Base-by-base conservation (phyloP, 2,888 invertebrate species). In the Drosophila nigricruria region DNA sequence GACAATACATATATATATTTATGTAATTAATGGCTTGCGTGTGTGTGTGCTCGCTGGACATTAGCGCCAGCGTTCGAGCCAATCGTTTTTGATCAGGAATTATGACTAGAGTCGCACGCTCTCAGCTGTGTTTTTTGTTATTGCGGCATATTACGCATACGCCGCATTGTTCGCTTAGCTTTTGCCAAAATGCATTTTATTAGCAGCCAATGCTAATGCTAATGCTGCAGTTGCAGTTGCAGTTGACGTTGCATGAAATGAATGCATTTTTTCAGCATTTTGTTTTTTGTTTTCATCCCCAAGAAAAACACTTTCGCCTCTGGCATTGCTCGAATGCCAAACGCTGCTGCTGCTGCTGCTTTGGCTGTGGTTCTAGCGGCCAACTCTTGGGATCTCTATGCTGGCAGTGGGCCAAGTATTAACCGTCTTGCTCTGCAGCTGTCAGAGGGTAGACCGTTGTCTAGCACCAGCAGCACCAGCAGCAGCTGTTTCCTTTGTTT, bases 241-340 rank as follows among this genome's bases (percentile, higher is more conserved):
- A 80, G 49, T 81, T 65, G 81, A 56, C 63, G 78, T 65, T 72
- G 75, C 87, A 66, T 87, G 78, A 86, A 89, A 88, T 83, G 78
- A 69, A 83, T 74, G 71, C 70, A 86, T 56, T 80, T 88, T 45
- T 36, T 25, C 25, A 8, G 18, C 25, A 47, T 42, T 47, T 36
- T 18, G 27, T n/a, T 34, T n/a, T 43, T 43, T 18, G 18, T 34
- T 40, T 43, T 56, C 42, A 2, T 23, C 34, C 34, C 25, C 36
- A 47, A 30, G 16, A 23, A 52, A 68, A 88, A 78, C 90, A 90
- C 86, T 86, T 86, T 86, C 86, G 81, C 87, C 67, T 70, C 72
- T 86, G 87, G 72, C 86, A 90, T 86, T 88, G 90, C 70, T 81
- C 18, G 57, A 65, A 73, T 90, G 79, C 89, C 83, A 71, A 67